Evolutionary conservation across 2,888 invertebrate genomes (phyloP), one percentile per base, ranked within the genome.

Genomic region (Amblyjoppa fuscipennis): DNA sequence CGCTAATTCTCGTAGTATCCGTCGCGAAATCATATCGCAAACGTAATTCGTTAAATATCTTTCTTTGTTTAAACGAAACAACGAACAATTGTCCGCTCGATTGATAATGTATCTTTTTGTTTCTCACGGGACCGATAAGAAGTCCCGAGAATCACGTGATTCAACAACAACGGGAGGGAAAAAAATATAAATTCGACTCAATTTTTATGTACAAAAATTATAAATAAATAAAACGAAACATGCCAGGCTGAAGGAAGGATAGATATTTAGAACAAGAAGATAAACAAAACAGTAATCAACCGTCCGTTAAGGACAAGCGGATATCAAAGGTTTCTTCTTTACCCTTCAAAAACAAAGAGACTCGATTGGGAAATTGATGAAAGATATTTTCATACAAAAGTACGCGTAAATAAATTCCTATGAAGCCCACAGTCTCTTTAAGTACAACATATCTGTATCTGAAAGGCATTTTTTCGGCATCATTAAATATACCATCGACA

Each of bases 361-460:
- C 61, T 34, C n/a, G 13, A 59, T 34, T 16, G 61, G 13, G 25
- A 45, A 2, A 25, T 25, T 25, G 28, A 59, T 11, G 59, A 59
- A 59, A 59, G 59, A 59, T 28, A 28, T 85, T 81, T 83, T 87
- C 61, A 85, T 70, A 83, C 86, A 66, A 53, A 75, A 76, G 74
- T 87, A 59, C 45, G 53, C 45, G 68, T 68, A 76, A 75, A 87
- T 89, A 88, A 89, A 89, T 86, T 89, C 87, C 88, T 88, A 89
- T 90, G 85, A 87, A 92, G 91, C 90, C 90, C 90, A 90, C 91
- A 91, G 91, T 91, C 73, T 82, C 90, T 93, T 45, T 92, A 92
- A 93, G 92, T 93, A 93, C 93, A 89, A 92, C 89, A 89, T 92
- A 91, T 92, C 92, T 91, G 92, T 91, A 91, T 87, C 90, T 90